A percentile compares a stretch with the other conserved stretches of the same genome.
Conservation (phyloP, 2,888 invertebrate species). For the Lysandra bellargus region DNA sequence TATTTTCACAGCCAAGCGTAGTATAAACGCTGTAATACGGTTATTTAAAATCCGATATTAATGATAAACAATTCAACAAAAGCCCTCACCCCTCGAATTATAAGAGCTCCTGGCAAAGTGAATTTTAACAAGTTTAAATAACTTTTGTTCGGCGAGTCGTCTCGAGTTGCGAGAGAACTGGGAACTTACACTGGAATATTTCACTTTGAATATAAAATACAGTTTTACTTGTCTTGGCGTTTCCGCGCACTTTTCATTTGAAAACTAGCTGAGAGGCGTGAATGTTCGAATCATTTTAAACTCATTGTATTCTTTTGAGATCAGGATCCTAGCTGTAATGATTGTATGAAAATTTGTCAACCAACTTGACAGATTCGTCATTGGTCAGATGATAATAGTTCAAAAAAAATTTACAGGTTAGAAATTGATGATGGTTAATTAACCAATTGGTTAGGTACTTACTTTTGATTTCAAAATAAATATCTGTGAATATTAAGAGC, state of each 20-base stretch:
- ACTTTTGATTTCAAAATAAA: too few species aligned
- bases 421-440: too few species aligned
- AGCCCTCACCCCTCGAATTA: constrained; percentile 10
- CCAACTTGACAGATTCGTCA: too few species aligned
- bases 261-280: not conserved
- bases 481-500: too few species aligned
- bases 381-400: too few species aligned
- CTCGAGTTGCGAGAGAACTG: constrained; percentile 1
- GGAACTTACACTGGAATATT: constrained; percentile 11
- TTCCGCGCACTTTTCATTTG: constrained; percentile 10
- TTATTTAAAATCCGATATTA: constrained; percentile 26
- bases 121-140: constrained; percentile 30
- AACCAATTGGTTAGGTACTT: too few species aligned
- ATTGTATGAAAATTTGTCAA: too few species aligned
- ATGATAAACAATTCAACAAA: constrained; percentile 22
- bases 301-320: not conserved
- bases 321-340: not conserved
- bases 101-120: constrained; percentile 18
- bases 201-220: constrained; percentile 21
- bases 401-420: too few species aligned
- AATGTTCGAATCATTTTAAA: not conserved
- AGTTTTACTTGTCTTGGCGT: constrained; percentile 13
- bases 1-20: not conserved
- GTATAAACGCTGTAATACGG: constrained; percentile 14
- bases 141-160: constrained; percentile 14